These are phyloP conservation scores for Andrena hattorfiana DNA, from an alignment of 2,888 invertebrate genomes.

Conservation along the genomic window DNA sequence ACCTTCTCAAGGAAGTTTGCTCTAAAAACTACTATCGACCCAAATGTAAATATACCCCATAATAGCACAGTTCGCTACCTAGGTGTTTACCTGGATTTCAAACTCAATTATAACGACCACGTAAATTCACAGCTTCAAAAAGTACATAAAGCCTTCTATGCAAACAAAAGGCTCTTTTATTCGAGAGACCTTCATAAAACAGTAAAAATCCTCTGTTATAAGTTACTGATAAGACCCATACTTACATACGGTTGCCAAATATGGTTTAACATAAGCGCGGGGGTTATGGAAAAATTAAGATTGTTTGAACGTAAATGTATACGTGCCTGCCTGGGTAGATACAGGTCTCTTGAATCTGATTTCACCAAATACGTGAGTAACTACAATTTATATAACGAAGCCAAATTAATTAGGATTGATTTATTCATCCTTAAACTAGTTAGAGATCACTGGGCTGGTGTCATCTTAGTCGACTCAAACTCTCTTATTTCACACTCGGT, in stretches of 20 bases:
- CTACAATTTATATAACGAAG: constrained; percentile 27
- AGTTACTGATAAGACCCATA: constrained; percentile 5
- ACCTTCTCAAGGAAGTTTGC: neutral
- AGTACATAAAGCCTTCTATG: neutral
- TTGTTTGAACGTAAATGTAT: constrained; percentile 52
- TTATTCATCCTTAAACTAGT: constrained; percentile 13
- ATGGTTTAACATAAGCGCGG: constrained; percentile 1
- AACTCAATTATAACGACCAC: constrained; percentile 6
- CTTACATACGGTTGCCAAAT: constrained; percentile 22
- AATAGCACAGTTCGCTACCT: constrained; percentile 5
- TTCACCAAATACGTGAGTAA: constrained; percentile 37
- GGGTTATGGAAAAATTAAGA: constrained; percentile 41
- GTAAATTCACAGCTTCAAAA: neutral
- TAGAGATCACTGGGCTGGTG: neutral
- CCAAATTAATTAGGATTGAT: constrained; percentile 37
- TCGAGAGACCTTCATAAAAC: neutral
- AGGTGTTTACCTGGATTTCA: constrained; percentile 16
- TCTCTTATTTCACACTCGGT: neutral
- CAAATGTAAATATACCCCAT: neutral
- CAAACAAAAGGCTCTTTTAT: constrained; percentile 5
- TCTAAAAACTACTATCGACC: neutral
- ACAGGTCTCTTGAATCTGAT: neutral
- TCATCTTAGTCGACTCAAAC: neutral
- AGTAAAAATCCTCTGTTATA: constrained; percentile 13
- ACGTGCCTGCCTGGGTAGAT: constrained; percentile 17